Evolutionary conservation across 2,797 vertebrate genomes (phyloP).

Genomic region (Peromyscus attwateri): DNA sequence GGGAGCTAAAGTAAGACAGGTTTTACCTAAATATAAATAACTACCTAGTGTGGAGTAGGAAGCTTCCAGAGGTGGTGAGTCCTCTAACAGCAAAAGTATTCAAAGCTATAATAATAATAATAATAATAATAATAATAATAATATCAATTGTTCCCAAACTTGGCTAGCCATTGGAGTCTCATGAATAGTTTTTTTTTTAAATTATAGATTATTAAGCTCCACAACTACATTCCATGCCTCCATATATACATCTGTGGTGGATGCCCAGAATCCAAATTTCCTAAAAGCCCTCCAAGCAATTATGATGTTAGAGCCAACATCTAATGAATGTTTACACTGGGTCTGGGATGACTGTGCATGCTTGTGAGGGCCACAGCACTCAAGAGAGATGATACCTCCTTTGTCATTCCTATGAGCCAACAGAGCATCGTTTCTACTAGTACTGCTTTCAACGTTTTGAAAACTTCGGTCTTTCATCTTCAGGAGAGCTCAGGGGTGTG

Average conservation of each 20-base stretch:
- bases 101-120: constrained; percentile 20
- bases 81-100: background rate
- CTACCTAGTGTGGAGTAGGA: background rate
- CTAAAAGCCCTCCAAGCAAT: background rate
- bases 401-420: background rate
- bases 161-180: constrained; percentile 18
- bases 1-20: constrained; percentile 32
- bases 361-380: background rate
- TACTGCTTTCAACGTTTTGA: background rate
- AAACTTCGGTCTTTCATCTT: constrained; percentile 22
- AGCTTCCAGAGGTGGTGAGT: background rate
- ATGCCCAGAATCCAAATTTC: constrained; percentile 3
- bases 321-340: background rate
- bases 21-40: constrained; percentile 52
- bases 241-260: background rate
- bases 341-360: background rate
- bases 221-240: background rate
- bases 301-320: background rate
- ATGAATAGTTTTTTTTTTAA: background rate
- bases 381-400: background rate
- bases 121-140: constrained; percentile 17
- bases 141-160: background rate
- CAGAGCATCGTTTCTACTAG: background rate
- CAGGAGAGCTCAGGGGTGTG: background rate
- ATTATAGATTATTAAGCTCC: background rate